Evolutionary conservation across 2,797 vertebrate species (phyloP), one percentile per base, ranked within the genome.

Genomic region (Xiphophorus birchmanni): DNA sequence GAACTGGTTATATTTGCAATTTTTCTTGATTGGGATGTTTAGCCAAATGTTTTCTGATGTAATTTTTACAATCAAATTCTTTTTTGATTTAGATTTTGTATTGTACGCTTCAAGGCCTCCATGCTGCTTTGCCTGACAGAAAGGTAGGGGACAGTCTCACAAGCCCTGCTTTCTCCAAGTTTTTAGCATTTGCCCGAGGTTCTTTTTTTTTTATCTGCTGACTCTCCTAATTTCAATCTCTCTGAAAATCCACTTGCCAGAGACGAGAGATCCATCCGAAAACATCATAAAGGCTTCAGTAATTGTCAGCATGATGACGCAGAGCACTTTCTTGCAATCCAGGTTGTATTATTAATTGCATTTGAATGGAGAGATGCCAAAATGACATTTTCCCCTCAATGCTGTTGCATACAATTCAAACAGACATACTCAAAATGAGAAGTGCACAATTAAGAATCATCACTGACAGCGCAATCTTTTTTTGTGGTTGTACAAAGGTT

Each of bases 401-500:
- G 52, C 80, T 83, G 73, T 73, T 80, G n/a, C 78, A 72, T 35
- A 79, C 72, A 84, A 73, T 86, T 89, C 54, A 83, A 76, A 60
- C 72, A 74, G 81, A 84, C 63, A 29, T 75, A 84, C 85, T 91
- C 78, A 73, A 87, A 86, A 75, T 18, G 12, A 84, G 80, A 88
- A 90, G 86, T 88, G 84, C 82, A 88, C 77, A 81, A 87, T 90
- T 90, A 80, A 78, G 75, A 76, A 76, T 79, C 81, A 80, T 85
- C 80, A 77, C 58, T 82, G 81, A 84, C 75, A 69, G 67, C 65
- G 65, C 73, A 81, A 81, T 85, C 63, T 8, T 80, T 82, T 32
- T 76, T 37, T 78, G 47, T 77, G 76, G 69, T 35, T 77, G 81
- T 84, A 91, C 86, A 84, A 89, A 90, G 88, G 85, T 73, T 86